Base-by-base conservation (phyloP, 2,797 vertebrate species). In the Liparis tanakae region DNA sequence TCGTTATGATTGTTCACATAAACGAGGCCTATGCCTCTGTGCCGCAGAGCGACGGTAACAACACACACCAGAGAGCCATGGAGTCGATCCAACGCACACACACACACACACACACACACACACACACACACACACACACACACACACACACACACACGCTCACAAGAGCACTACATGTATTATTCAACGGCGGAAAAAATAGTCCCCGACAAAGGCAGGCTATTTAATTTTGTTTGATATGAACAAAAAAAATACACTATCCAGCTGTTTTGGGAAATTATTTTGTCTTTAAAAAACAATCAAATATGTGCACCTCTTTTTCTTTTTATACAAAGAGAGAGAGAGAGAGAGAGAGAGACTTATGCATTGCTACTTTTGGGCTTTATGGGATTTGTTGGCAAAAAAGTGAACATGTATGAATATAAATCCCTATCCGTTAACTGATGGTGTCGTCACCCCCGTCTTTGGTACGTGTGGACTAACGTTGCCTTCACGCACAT, bases 401-500 rank as follows among this genome's bases (percentile, higher is more conserved):
- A 3, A 50, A 17, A 41, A 25, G 4, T 30, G 2, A 30, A 30
- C 4, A 30, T 30, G 25, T 30, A 30, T 10, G 25, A 41, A 41
- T 12, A 12, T 12, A 34, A 34, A 65, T 9, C 46, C 30, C 13
- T 41, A 34, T 33, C 18, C 2, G 10, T 34, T 22, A 33, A 50
- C 43, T 54, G 50, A 57, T 54, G 7, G 37, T 36, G 50, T 66
- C 41, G 55, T 20, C 10, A 8, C 17, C 33, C 22, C 67, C 4
- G 1, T 46, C 43, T 30, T 30, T n/a, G n/a, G 46, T 3, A 14
- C 54, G 39, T 10, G 34, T 55, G 18, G 25, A 17, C 1, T 33
- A 20, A 41, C 4, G 58, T 12, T 70, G 36, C 39, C n/a, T 71
- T 30, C 25, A 86, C 89, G n/a, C 83, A 94, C 91, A 55, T 96